These are phyloP conservation scores for Dendrolimus punctatus DNA, from an alignment of 1,140 invertebrate species.

Conservation along the genomic window DNA sequence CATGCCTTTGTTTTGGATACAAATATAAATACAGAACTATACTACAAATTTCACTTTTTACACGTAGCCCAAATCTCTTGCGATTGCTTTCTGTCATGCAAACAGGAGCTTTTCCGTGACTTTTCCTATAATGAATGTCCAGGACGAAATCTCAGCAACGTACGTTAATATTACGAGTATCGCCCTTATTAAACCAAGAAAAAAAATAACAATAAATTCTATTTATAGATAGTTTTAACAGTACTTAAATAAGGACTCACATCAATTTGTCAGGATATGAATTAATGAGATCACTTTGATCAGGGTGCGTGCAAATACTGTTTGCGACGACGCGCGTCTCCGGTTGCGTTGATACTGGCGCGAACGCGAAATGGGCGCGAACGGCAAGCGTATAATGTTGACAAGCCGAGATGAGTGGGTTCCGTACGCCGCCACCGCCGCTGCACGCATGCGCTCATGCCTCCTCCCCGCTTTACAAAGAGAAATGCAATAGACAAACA, in stretches of 20 bases:
- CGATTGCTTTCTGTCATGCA: too few relatives aligned
- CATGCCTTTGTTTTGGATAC: too few relatives aligned
- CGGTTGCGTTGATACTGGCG: constrained; percentile 39
- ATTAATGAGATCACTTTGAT: constrained; percentile 40
- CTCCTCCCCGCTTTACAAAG: too few relatives aligned
- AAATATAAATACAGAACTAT: too few relatives aligned
- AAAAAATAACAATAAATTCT: constrained; percentile 1
- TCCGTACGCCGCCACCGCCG: constrained; percentile 2
- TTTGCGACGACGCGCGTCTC: constrained; percentile 27
- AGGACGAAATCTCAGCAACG: too few relatives aligned
- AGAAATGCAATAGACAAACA: too few relatives aligned
- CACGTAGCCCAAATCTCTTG: too few relatives aligned
- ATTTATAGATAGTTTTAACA: constrained; percentile 7
- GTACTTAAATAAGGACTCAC: constrained; percentile 42
- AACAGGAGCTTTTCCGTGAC: too few relatives aligned
- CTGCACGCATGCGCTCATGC: constrained; percentile 19
- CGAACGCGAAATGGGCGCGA: constrained; percentile 19
- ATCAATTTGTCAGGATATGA: constrained; percentile 26
- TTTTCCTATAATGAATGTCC: too few relatives aligned
- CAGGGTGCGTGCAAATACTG: constrained; percentile 13
- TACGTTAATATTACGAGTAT: too few relatives aligned
- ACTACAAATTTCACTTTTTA: too few relatives aligned
- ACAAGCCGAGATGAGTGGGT: constrained; percentile 23
- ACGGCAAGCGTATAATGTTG: constrained; percentile 32
- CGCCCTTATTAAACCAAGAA: neutral